Percentiles rank a stretch among this genome's conserved stretches.
phyloP scores from a whole-genome alignment of 64 coral and sea anemone species.

The Dendronephthya gigantea region DNA sequence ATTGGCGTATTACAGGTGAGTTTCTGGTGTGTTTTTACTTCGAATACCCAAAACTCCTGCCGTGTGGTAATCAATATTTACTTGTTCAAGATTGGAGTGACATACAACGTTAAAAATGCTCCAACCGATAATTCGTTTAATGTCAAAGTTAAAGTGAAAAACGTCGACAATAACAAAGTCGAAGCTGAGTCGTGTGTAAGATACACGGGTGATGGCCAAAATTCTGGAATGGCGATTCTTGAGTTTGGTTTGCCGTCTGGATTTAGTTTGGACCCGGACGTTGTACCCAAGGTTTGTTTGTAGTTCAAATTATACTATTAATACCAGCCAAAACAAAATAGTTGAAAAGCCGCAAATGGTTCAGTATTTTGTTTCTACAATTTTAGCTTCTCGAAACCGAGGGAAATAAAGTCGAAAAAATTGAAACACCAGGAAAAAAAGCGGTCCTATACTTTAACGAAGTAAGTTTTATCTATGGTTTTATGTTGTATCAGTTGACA shows the following conservation, averaged over 20 bases:
- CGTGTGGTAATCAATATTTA: background rate
- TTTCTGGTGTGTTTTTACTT: background rate
- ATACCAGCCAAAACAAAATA: no score
- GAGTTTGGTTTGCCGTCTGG: conserved; percentile 71
- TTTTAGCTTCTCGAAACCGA: conserved; percentile 48
- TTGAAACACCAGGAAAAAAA: conserved; percentile 59
- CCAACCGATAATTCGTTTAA: conserved; percentile 16
- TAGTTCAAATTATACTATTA: no score
- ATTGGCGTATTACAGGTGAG: conserved; percentile 47
- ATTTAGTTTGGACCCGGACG: conserved; percentile 52
- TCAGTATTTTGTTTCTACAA: no score
- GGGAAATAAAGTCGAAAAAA: conserved; percentile 49
- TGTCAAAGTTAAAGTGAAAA: conserved; percentile 31
- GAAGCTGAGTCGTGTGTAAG: conserved; percentile 58
- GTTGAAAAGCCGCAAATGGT: no score
- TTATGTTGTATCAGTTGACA: background rate
- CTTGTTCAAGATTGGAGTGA: conserved; percentile 56
- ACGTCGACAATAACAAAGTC: conserved; percentile 37
- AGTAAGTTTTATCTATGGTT: conserved; percentile 26
- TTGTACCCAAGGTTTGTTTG: conserved; percentile 43
- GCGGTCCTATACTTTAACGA: conserved; percentile 79
- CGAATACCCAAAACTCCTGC: no score
- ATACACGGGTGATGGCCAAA: conserved; percentile 48
- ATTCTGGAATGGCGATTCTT: conserved; percentile 79
- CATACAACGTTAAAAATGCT: conserved; percentile 69